Base-by-base conservation (phyloP, 2,797 vertebrate species). In the Phyllotis vaccarum region DNA sequence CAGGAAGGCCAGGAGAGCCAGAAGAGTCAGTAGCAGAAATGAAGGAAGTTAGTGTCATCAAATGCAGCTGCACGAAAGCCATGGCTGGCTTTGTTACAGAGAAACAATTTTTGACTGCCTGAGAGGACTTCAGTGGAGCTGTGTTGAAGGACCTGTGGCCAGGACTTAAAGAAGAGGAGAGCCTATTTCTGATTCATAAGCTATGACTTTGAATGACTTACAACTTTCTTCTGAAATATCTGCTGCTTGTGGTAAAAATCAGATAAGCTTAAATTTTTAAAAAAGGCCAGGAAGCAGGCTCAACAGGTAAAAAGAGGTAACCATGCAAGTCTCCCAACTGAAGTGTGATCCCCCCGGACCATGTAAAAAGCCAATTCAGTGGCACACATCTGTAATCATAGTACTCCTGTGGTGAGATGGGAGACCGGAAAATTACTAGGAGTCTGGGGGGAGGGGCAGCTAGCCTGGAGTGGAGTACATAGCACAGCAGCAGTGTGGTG, bases 191-290 rank as follows among this genome's bases (percentile, higher is more conserved):
- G 6, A 75, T 56, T 79, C 75, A 92, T 78, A 81, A 79, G 60
- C 21, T 56, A 27, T 86, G 81, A 86, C 76, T 68, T 58, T 80
- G 58, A 95, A 58, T 11, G 27, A 83, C 43, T 56, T 46, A 75
- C 64, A 81, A 52, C 46, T 88, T 89, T 89, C 68, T 94, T 58
- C 34, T 81, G 74, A 76, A 96, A 87, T 87, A 43, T 75, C 74
- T 93, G 34, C 21, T 3, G n/a, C 37, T 17, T 86, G 7, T 81
- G 56, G n/a, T 80, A 87, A 89, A 81, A 64, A 80, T 85, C 82
- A 92, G 86, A 80, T 46, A 46, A 96, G 76, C 90, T 66, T 40
- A 40, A 17, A 80, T n/a, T n/a, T n/a, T n/a, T n/a, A 70, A 78
- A 56, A 64, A 29, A 24, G n/a, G 34, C 21, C 10, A 66, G 81